Base-by-base conservation (phyloP, 2,888 invertebrate species). In the Aphelenchoides bicaudatus region DNA sequence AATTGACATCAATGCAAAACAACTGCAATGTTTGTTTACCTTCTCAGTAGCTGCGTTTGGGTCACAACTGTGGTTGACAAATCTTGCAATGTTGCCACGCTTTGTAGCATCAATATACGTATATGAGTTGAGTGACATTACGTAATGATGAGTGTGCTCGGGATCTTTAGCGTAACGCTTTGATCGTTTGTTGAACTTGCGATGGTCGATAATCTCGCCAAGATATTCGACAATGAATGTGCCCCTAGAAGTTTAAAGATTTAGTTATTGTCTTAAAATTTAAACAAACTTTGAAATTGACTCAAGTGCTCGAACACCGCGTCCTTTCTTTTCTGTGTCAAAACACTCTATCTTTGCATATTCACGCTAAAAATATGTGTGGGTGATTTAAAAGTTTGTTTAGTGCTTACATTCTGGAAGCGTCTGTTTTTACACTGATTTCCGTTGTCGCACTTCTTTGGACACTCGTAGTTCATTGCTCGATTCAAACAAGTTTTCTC, bases 31-130 rank as follows among this genome's bases (percentile, higher is more conserved):
- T 10, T 6, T 8, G 19, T 49, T 29, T 1, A 84, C 85, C 82
- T 98, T 98, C 82, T 98, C 94, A 0, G 96, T 96, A 82, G 92
- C 92, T 2, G 93, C 90, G 80, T 98, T 98, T 0, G 98, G 98
- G 73, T 94, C 92, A 80, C 98, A 99, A 46, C 93, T 93, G 80
- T 99, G 98, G 81, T 99, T 99, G 71, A 98, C 93, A 79, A 96
- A 99, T 38, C 98, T 84, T 0, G 96, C 94, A 60, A 90, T 87
- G 80, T 94, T 98, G 30, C 98, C 98, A 81, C 89, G 91, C 71
- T 86, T 82, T 0, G 96, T 96, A 1, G 98, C 98, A 82, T 99
- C 98, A 61, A 99, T 96, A 56, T 91, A 87, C 62, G 89, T 87
- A 81, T 93, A 91, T 0, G 54, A 56, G 13, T 49, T 47, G 25